phyloP scores from a whole-genome alignment of 2,113 vertebrate species.

The Butorides virescens region DNA sequence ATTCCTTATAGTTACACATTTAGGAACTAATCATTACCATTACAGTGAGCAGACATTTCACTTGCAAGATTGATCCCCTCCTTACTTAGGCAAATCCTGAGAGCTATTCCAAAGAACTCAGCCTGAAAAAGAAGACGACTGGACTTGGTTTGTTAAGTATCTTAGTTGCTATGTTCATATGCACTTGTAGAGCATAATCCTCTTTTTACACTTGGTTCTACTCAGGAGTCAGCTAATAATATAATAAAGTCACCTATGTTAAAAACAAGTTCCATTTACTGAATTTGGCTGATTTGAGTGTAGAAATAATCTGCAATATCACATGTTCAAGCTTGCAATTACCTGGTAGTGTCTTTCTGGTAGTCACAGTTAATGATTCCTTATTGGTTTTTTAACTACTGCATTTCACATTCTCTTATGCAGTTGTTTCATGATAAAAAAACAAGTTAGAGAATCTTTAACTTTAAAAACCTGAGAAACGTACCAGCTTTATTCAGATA shows the following conservation, averaged over 20 bases:
- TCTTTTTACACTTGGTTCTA: neutral
- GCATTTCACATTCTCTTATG: neutral
- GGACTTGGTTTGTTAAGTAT: neutral
- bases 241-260: neutral
- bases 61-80: neutral
- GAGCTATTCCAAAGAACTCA: neutral
- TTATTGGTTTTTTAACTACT: neutral
- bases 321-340: neutral
- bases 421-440: neutral
- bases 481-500: neutral
- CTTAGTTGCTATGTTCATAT: neutral
- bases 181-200: neutral
- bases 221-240: neutral
- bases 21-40: neutral
- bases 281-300: neutral
- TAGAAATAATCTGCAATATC: neutral
- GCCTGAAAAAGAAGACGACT: neutral
- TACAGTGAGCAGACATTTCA: neutral
- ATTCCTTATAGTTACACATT: neutral
- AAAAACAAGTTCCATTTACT: neutral
- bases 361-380: neutral
- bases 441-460: neutral
- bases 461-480: conserved; percentile 15
- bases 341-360: neutral
- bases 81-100: neutral